phyloP scores from a whole-genome alignment of 2,888 invertebrate species.

The Nasonia oneida region DNA sequence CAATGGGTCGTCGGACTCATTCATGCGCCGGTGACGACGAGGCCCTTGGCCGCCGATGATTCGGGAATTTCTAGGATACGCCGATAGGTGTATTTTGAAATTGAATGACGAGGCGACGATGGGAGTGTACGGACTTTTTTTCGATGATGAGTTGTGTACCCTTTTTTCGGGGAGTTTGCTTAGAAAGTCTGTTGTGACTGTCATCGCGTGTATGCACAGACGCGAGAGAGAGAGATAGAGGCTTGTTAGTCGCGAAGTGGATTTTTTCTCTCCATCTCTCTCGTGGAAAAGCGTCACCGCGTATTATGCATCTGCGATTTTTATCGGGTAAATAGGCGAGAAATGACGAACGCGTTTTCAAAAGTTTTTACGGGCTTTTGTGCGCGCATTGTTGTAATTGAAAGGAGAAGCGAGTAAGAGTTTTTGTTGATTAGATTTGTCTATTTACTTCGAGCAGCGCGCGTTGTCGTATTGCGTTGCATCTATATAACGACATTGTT shows the following conservation, averaged over 20 bases:
- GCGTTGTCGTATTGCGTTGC: background rate
- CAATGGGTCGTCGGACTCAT: slow-evolving; percentile 21
- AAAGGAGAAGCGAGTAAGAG: background rate
- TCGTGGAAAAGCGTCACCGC: background rate
- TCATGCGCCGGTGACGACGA: background rate
- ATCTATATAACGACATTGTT: background rate
- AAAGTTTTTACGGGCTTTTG: background rate
- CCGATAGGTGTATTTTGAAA: background rate
- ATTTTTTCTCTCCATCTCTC: background rate
- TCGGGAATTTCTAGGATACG: slow-evolving; percentile 6
- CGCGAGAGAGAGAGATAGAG: background rate
- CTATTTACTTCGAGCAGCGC: background rate
- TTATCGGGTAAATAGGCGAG: background rate
- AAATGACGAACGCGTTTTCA: background rate
- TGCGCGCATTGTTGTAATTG: background rate
- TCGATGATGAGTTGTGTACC: slow-evolving; percentile 14
- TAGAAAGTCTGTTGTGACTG: slow-evolving; percentile 44
- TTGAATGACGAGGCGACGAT: background rate
- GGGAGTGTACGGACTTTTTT: background rate
- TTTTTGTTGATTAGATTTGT: background rate
- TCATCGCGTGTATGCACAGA: background rate
- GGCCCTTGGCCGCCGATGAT: slow-evolving; percentile 37
- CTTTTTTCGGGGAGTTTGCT: slow-evolving; percentile 21
- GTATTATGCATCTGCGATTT: background rate
- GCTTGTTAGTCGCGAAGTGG: background rate